Percentiles rank a stretch among this genome's conserved stretches.
These are phyloP conservation scores for Zootoca vivipara DNA, from an alignment of 2,113 vertebrate genomes.

Conservation along the genomic window DNA sequence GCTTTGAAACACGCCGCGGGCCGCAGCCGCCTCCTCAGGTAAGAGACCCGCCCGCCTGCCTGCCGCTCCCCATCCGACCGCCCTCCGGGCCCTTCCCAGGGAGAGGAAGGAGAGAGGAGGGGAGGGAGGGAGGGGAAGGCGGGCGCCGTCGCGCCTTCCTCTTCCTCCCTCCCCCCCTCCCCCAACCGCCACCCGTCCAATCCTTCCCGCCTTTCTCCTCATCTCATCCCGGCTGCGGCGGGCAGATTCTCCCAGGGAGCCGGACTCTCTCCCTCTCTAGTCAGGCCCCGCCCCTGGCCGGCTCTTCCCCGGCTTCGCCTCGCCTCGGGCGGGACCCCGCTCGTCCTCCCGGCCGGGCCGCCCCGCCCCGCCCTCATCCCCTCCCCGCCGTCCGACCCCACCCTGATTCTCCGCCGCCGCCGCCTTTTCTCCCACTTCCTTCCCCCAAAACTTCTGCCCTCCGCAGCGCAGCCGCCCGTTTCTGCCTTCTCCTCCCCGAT, in stretches of 20 bases:
- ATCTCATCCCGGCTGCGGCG: not conserved
- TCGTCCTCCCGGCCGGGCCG: not conserved
- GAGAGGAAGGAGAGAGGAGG: not conserved
- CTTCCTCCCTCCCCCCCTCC: not conserved
- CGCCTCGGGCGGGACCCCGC: constrained; percentile 27
- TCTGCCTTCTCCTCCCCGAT: not conserved
- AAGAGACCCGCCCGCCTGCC: constrained; percentile 16
- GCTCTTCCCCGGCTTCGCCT: constrained; percentile 4
- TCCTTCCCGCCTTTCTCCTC: not conserved
- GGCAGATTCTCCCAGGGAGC: not conserved
- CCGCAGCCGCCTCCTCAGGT: constrained; percentile 15
- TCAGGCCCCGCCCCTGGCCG: constrained; percentile 33
- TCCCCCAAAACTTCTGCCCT: constrained; percentile 7
- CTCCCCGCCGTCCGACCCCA: not conserved
- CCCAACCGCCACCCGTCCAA: no score
- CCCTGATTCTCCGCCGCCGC: not conserved
- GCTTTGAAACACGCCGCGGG: constrained; percentile 14
- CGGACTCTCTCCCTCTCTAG: not conserved
- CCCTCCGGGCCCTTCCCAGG: not conserved
- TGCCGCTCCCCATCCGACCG: not conserved
- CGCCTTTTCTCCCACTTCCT: not conserved
- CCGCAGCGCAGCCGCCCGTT: not conserved
- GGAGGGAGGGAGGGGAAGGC: not conserved
- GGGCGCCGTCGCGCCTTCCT: not conserved
- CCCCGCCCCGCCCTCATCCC: not conserved